These are phyloP conservation scores for Asteroscopus sphinx DNA, from an alignment of 2,888 invertebrate species.

Conservation along the genomic window DNA sequence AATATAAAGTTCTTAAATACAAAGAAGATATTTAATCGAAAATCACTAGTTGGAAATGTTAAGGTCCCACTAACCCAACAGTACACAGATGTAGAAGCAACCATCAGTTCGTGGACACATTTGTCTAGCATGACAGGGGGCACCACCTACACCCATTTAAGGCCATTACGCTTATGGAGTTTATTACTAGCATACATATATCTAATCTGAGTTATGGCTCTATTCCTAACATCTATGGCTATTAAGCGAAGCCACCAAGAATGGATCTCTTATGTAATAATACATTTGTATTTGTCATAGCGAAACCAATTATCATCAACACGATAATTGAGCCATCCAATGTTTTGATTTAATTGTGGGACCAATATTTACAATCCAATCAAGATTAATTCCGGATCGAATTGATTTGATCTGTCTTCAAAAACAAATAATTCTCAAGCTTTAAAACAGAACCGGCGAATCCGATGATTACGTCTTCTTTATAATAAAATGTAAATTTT, in stretches of 20 bases:
- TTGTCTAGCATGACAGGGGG: slow-evolving; percentile 18
- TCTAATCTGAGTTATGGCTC: slow-evolving; percentile 42
- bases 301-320: slow-evolving; percentile 46
- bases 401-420: slow-evolving; percentile 41
- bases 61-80: not conserved
- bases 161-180: slow-evolving; percentile 33
- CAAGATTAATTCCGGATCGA: slow-evolving; percentile 45
- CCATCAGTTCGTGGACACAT: slow-evolving; percentile 14
- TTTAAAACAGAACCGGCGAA: slow-evolving; percentile 23
- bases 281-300: slow-evolving; percentile 32
- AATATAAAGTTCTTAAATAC: not conserved
- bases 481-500: slow-evolving; percentile 32
- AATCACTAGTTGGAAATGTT: not conserved
- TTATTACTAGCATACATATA: slow-evolving; percentile 35
- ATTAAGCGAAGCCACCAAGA: slow-evolving; percentile 16
- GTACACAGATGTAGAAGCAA: slow-evolving; percentile 4
- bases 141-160: slow-evolving; percentile 27
- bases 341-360: slow-evolving; percentile 37
- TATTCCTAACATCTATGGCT: slow-evolving; percentile 13
- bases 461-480: slow-evolving; percentile 29
- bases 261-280: slow-evolving; percentile 35
- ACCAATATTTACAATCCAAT: slow-evolving; percentile 49
- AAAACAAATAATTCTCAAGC: slow-evolving; percentile 45
- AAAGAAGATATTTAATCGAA: slow-evolving; percentile 2
- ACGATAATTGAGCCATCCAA: slow-evolving; percentile 38